Evolutionary conservation across 2,113 vertebrate genomes (phyloP).

Genomic region (Notiomystis cincta): DNA sequence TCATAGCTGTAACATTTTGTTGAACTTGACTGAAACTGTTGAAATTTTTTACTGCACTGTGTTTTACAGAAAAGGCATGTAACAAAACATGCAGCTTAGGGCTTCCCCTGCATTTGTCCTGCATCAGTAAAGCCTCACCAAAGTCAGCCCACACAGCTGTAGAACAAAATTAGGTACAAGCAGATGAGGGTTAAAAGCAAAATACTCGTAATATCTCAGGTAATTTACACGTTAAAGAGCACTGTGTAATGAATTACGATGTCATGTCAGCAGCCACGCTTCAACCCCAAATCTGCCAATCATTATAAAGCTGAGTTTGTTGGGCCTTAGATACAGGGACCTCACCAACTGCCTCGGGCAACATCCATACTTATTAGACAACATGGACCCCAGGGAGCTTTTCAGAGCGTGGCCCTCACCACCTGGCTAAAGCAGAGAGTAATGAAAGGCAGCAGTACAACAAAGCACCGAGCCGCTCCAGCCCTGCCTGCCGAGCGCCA

Average conservation of each 20-base stretch:
- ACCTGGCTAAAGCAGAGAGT: conserved; percentile 43
- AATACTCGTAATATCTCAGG: background rate
- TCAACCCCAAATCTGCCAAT: conserved; percentile 48
- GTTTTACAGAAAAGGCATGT: background rate
- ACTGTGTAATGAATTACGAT: conserved; percentile 20
- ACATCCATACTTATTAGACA: conserved; percentile 69
- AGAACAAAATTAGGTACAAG: background rate
- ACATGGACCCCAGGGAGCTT: conserved; percentile 34
- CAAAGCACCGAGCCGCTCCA: background rate
- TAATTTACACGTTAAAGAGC: conserved; percentile 50
- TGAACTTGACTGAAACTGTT: background rate
- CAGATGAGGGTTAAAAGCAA: background rate
- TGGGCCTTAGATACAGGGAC: conserved; percentile 53
- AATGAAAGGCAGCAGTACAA: conserved; percentile 13
- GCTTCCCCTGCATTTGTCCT: background rate
- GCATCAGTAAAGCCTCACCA: background rate
- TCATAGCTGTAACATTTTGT: conserved; percentile 42
- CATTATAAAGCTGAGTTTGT: conserved; percentile 58
- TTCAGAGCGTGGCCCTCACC: conserved; percentile 32
- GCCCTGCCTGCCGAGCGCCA: background rate
- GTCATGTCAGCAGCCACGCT: conserved; percentile 51
- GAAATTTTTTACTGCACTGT: background rate
- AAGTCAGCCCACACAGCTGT: background rate
- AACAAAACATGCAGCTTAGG: background rate
- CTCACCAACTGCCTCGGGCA: conserved; percentile 64